Conservation (phyloP, 2,113 vertebrate species). For the Paralichthys olivaceus region DNA sequence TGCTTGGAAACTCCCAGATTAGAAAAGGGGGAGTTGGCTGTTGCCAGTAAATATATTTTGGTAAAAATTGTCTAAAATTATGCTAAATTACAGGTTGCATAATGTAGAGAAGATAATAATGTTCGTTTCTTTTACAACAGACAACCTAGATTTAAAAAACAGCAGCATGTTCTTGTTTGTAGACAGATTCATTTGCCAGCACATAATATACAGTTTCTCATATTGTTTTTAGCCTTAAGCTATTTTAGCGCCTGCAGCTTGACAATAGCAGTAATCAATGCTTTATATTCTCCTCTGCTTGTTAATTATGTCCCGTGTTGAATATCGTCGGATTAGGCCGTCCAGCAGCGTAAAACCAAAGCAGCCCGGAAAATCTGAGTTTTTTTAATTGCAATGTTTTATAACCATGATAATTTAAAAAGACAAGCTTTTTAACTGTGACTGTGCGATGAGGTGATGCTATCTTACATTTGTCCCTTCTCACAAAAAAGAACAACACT, state of each 20-base stretch:
- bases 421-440: slow-evolving; percentile 1
- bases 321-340: slow-evolving; percentile 46
- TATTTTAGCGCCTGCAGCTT: slow-evolving; percentile 19
- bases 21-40: slow-evolving; percentile 9
- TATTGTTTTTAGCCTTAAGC: slow-evolving; percentile 23
- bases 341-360: slow-evolving; percentile 18
- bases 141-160: neutral
- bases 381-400: slow-evolving; percentile 46
- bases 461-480: slow-evolving; percentile 28
- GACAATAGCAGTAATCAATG: slow-evolving; percentile 55
- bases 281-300: slow-evolving; percentile 38
- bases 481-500: slow-evolving; percentile 13
- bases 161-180: slow-evolving; percentile 13
- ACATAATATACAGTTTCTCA: slow-evolving; percentile 9
- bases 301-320: slow-evolving; percentile 45
- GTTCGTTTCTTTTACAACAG: slow-evolving; percentile 4
- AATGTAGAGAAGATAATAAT: slow-evolving; percentile 5
- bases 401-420: slow-evolving; percentile 13
- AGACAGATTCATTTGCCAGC: slow-evolving; percentile 21
- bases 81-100: slow-evolving; percentile 27
- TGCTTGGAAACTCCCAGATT: slow-evolving; percentile 26
- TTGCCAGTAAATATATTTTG: slow-evolving; percentile 8
- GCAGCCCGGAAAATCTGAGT: slow-evolving; percentile 23
- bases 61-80: neutral
- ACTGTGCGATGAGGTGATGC: slow-evolving; percentile 16